Conservation (phyloP, 2,888 invertebrate species). For the Pristionchus japonicus region DNA sequence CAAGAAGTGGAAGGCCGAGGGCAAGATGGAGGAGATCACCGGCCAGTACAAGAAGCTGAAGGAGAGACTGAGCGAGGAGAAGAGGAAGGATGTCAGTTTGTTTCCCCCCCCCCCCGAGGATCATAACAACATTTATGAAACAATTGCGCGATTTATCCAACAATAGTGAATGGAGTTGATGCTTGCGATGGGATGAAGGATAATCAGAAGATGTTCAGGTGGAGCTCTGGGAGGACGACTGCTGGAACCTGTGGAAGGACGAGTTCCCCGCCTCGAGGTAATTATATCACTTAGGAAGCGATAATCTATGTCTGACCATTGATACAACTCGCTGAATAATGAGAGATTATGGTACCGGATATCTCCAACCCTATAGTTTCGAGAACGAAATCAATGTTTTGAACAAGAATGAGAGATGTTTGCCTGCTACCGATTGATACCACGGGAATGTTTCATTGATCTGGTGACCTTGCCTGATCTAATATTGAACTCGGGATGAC, state of each 20-base stretch:
- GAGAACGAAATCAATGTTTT: not conserved
- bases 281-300: too few relatives aligned
- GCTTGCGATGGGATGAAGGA: slow-evolving; percentile 48
- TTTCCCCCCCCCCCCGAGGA: too few relatives aligned
- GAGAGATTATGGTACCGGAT: too few relatives aligned
- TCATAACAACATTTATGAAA: too few relatives aligned
- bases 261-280: slow-evolving; percentile 38
- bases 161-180: too few relatives aligned
- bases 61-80: slow-evolving; percentile 54
- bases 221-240: slow-evolving; percentile 44
- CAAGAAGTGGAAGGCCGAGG: slow-evolving; percentile 50
- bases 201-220: not conserved
- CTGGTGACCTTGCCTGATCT: not conserved
- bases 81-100: slow-evolving; percentile 53
- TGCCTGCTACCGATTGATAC: not conserved
- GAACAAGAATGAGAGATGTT: not conserved
- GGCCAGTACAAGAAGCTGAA: slow-evolving; percentile 57
- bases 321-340: too few relatives aligned
- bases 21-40: slow-evolving; percentile 53
- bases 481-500: not conserved
- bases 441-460: not conserved
- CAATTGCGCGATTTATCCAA: too few relatives aligned
- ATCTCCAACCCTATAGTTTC: not conserved
- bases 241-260: slow-evolving; percentile 44
- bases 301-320: too few relatives aligned